A percentile compares a stretch with the other conserved stretches of the same genome.
phyloP scores from a whole-genome alignment of 2,888 invertebrate species.

The Campopleginae sp. region DNA sequence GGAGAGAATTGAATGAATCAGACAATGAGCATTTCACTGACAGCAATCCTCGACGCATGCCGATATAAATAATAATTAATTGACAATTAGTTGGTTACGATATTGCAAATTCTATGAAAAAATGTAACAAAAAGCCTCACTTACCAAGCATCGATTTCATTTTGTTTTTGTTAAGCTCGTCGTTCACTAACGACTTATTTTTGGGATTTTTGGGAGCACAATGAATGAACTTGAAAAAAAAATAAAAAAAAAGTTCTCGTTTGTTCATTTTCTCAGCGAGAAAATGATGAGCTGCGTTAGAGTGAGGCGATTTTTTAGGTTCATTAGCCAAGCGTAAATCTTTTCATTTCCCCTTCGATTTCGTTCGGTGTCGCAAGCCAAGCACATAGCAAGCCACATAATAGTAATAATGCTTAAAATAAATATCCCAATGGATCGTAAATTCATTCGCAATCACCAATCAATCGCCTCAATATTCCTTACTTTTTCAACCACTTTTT shows the following conservation, averaged over 20 bases:
- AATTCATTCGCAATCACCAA: conserved; percentile 17
- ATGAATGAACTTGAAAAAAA: conserved; percentile 33
- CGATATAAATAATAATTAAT: conserved; percentile 8
- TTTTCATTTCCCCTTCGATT: conserved; percentile 14
- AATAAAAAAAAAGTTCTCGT: conserved; percentile 12
- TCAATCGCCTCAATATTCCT: conserved; percentile 1
- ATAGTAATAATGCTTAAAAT: conserved; percentile 42
- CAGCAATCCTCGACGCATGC: conserved; percentile 57
- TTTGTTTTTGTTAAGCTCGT: conserved; percentile 65
- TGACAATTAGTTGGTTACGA: conserved; percentile 21
- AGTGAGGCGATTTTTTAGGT: conserved; percentile 25
- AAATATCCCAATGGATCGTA: not conserved
- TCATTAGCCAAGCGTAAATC: conserved; percentile 50
- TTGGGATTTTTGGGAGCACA: conserved; percentile 53
- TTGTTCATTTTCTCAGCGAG: conserved; percentile 23
- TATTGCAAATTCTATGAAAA: conserved; percentile 32
- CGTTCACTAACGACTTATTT: conserved; percentile 47
- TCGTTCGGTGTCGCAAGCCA: conserved; percentile 60
- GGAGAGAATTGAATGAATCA: conserved; percentile 28
- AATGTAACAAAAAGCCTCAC: conserved; percentile 66
- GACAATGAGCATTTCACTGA: conserved; percentile 52
- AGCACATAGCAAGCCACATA: conserved; percentile 66
- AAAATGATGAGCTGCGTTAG: conserved; percentile 45
- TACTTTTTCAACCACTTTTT: not conserved
- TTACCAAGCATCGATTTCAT: conserved; percentile 71